Evolutionary conservation across 2,113 vertebrate genomes (phyloP).

Genomic region (Abramis brama): DNA sequence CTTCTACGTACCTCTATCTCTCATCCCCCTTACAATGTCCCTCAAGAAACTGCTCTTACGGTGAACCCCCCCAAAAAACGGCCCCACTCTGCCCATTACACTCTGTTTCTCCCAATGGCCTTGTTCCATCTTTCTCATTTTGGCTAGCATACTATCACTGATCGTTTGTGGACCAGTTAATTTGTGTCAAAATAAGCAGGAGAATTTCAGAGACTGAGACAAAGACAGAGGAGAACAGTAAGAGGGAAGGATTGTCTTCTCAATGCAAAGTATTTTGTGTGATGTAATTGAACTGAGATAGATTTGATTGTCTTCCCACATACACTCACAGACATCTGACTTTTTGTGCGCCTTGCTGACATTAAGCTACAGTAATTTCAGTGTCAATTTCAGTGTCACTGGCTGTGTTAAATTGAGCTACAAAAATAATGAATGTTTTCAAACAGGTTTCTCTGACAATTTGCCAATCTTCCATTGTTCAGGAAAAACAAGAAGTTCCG

Average conservation of each 20-base stretch:
- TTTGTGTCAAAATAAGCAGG: slow-evolving; percentile 16
- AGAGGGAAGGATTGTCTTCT: slow-evolving; percentile 10
- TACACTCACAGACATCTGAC: neutral
- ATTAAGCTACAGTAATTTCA: neutral
- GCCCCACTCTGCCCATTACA: neutral
- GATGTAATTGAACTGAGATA: neutral
- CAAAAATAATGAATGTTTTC: neutral
- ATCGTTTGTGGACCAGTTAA: slow-evolving; percentile 29
- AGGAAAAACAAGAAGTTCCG: neutral
- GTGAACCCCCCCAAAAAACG: neutral
- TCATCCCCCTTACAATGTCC: slow-evolving; percentile 38
- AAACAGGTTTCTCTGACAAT: neutral
- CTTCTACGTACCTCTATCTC: slow-evolving; percentile 36
- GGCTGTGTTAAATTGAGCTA: neutral
- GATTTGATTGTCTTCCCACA: neutral
- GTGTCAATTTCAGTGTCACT: neutral
- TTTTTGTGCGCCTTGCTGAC: neutral
- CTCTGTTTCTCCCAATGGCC: slow-evolving; percentile 30
- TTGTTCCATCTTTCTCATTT: slow-evolving; percentile 33
- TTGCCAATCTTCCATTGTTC: neutral
- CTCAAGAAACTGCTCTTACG: slow-evolving; percentile 36
- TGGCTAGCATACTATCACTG: slow-evolving; percentile 41
- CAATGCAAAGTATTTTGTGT: neutral
- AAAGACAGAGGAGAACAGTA: neutral
- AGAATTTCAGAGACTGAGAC: neutral